Conservation (phyloP, 2,888 invertebrate genomes). For the Phortica okadai region DNA sequence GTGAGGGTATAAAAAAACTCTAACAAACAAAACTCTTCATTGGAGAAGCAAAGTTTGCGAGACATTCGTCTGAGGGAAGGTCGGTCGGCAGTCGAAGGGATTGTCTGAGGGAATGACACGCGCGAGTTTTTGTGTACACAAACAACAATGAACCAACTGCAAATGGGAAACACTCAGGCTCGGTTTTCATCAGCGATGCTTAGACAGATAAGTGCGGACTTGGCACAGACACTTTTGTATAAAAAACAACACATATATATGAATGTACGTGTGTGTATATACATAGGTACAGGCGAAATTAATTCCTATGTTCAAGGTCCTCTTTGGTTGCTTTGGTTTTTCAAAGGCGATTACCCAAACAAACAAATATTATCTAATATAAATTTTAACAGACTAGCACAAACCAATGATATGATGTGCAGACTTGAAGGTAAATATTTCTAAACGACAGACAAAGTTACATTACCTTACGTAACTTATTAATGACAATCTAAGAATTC, state of each 20-base stretch:
- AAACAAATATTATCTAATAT: conserved; percentile 25
- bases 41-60: no score
- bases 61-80: no score
- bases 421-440: background rate
- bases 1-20: no score
- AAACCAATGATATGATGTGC: conserved; percentile 7
- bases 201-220: background rate
- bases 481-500: no score
- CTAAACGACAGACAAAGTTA: background rate
- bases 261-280: background rate
- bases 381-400: background rate
- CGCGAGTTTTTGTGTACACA: background rate
- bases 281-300: no score
- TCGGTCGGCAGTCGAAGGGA: no score
- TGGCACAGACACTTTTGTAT: background rate
- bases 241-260: background rate
- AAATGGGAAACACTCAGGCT: background rate
- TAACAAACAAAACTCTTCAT: no score
- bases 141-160: background rate
- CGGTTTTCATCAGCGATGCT: background rate
- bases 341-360: background rate
- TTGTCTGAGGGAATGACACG: no score
- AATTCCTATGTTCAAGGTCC: background rate
- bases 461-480: background rate
- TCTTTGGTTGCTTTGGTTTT: background rate